Evolutionary conservation across 2,113 vertebrate species (phyloP).

Genomic region (Actinemys pallida): DNA sequence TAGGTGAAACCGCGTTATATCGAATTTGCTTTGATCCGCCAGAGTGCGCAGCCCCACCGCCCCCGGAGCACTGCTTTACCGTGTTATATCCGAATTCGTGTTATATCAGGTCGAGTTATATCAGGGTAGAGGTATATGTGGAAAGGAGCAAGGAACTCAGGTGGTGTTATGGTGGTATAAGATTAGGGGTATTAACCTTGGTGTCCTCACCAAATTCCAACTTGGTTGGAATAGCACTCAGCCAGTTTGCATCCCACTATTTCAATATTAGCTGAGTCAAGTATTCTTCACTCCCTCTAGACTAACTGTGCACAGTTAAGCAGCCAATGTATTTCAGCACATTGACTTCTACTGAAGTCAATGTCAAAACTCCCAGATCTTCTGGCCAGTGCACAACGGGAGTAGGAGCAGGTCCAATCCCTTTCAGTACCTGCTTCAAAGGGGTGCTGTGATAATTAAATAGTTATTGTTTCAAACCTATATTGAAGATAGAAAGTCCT

Average conservation of each 20-base stretch:
- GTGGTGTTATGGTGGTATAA: background rate
- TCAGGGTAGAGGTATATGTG: background rate
- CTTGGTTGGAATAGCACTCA: background rate
- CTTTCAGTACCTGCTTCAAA: background rate
- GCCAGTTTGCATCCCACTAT: background rate
- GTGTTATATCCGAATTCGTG: too few species aligned
- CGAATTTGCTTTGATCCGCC: too few species aligned
- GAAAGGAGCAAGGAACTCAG: background rate
- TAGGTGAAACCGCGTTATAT: too few species aligned
- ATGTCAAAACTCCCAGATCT: background rate
- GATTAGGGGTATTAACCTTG: background rate
- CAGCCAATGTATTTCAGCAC: background rate
- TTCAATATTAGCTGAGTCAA: background rate
- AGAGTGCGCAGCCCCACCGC: too few species aligned
- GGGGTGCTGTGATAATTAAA: background rate
- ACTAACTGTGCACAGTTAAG: background rate
- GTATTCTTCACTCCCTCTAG: background rate
- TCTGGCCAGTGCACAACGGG: background rate
- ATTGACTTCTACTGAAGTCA: background rate
- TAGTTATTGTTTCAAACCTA: background rate
- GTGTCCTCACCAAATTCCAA: background rate
- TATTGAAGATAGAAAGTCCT: background rate
- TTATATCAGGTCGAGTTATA: too few species aligned
- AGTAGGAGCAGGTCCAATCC: background rate
- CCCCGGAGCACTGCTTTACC: too few species aligned